Base-by-base conservation (phyloP, 2,113 vertebrate genomes). In the Nothoprocta perdicaria region DNA sequence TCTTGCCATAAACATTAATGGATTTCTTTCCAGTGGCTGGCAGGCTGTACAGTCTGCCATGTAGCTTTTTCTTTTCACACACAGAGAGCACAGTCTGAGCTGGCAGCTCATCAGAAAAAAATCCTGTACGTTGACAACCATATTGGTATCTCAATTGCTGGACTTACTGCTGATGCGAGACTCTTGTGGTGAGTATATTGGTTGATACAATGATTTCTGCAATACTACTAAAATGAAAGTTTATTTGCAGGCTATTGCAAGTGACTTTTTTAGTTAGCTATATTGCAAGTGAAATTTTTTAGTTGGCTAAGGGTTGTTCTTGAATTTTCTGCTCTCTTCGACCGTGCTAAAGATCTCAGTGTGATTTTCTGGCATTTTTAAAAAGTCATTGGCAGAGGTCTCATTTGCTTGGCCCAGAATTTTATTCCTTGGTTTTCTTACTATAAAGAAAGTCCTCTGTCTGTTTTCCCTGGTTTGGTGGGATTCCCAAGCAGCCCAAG, bases 31-130 rank as follows among this genome's bases (percentile, higher is more conserved):
- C n/a, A 46, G 74, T 89, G 48, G 52, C 93, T 92, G 87, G 61
- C 94, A 91, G 55, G 58, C 61, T 76, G 23, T 72, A 87, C 48
- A 58, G 73, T 88, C 77, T 92, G 76, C 55, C 80, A 50, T 67
- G 65, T 52, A 63, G 66, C 79, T 87, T 94, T 96, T 41, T 94
- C 84, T 89, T 93, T 95, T 87, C 40, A 80, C 91, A 57, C 89
- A 58, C 33, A 99, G 99, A 99, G 99, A 97, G 99, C 99, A 73
- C 99, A 99, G 97, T 99, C 99, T 94, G 99, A 99, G 88, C 97
- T 99, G 95, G 99, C 99, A 43, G 99, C 99, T 80, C 99, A 99
- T 96, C 99, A 99, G 98, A 99, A 99, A 96, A 99, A 99, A 97
- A 99, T 99, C 96, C 98, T 99, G 21, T 98, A 99, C n/a, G 99